phyloP scores from a whole-genome alignment of 2,888 invertebrate species.

The Ecdyonurus torrentis region DNA sequence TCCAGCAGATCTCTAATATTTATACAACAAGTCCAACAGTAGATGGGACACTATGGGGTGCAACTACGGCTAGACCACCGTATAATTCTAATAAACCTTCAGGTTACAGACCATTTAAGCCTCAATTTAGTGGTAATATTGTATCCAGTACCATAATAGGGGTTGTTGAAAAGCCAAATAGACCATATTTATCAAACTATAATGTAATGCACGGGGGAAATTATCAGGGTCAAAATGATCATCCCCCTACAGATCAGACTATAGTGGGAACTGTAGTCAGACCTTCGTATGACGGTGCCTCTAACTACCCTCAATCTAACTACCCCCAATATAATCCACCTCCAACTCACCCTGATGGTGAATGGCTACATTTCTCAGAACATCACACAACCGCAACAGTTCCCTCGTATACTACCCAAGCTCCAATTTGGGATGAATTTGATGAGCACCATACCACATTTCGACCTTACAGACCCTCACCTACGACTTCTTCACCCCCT shows the following conservation, averaged over 20 bases:
- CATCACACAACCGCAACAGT: background rate
- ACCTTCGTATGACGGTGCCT: background rate
- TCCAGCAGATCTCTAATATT: background rate
- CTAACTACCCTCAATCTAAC: background rate
- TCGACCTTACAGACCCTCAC: background rate
- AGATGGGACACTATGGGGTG: background rate
- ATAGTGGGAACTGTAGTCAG: background rate
- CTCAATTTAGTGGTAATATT: background rate
- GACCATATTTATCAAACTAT: background rate
- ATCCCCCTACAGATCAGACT: too few relatives aligned
- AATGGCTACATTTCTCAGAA: background rate
- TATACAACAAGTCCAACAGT: slow-evolving; percentile 2
- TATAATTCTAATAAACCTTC: background rate
- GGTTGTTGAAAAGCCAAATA: background rate
- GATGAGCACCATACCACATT: too few relatives aligned
- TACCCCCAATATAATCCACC: background rate
- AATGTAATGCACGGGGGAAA: background rate
- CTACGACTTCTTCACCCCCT: background rate
- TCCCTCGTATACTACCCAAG: too few relatives aligned
- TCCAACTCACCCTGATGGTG: background rate
- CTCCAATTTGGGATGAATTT: too few relatives aligned
- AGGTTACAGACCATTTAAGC: background rate
- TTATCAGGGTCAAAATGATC: background rate
- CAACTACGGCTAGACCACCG: background rate
- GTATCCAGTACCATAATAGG: background rate